Evolutionary conservation across 2,797 vertebrate genomes (phyloP), one percentile per base, ranked within the genome.

Genomic region (Sciaenops ocellatus): DNA sequence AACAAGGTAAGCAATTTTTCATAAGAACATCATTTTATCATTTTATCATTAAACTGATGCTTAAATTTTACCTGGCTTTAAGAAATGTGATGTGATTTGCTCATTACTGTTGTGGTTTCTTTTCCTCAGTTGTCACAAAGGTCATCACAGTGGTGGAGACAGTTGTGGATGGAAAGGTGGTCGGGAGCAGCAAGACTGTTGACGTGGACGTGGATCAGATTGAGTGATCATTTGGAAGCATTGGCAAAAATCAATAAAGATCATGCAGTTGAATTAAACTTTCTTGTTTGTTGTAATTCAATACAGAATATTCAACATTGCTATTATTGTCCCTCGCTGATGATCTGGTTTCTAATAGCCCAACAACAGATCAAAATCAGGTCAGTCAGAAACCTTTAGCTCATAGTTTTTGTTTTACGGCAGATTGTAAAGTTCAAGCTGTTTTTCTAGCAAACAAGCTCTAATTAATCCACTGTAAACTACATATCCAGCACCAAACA

Each of bases 61-160:
- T 18, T 11, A 18, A 18, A 0, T 50, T 76, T 67, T 1, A 47
- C 46, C 9, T 15, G 1, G 28, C 2, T 77, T 77, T 48, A 30
- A 50, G 2, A 38, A 30, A 62, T 41, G 42, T 44, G 38, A 24
- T 24, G 9, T 65, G 3, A 56, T 72, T 68, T 72, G 5, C 15
- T 79, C 1, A 67, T 72, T 0, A 57, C 38, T 71, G 5, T 65
- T 61, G 15, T 55, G 10, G 65, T 59, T 38, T 69, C 6, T 78
- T 74, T 63, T 54, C 60, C 55, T 60, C 62, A 95, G 91, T 93
- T 78, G 71, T 94, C 76, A 94, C 85, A 59, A 95, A 95, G 81
- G 79, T 83, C n/a, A 92, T 91, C 85, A 93, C 92, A 1, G 91
- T 95, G 72, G 82, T 92, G 81, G 78, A 95, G 86, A 95, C 90